Evolutionary conservation across 2,888 invertebrate species (phyloP).

Genomic region (Perizoma affinitatum): DNA sequence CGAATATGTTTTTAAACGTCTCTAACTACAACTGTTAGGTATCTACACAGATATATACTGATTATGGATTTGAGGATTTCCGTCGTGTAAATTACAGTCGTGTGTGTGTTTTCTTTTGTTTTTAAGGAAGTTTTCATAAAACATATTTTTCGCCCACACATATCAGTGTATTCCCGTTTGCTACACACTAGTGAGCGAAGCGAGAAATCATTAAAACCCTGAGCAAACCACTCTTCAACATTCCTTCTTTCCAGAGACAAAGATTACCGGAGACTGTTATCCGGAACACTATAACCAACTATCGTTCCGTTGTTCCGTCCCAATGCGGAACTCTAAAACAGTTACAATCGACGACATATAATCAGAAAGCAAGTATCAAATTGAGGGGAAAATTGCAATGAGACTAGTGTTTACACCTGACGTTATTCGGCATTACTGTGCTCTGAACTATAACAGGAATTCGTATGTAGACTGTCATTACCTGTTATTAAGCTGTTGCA

Average conservation of each 20-base stretch:
- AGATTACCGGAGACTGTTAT: slow-evolving; percentile 2
- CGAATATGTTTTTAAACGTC: too few relatives aligned
- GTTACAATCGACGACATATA: slow-evolving; percentile 42
- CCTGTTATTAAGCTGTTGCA: slow-evolving; percentile 5
- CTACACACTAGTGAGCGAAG: too few relatives aligned
- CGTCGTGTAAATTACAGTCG: too few relatives aligned
- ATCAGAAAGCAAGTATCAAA: slow-evolving; percentile 67
- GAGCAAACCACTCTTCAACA: background rate
- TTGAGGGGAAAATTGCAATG: slow-evolving; percentile 76
- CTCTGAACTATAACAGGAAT: slow-evolving; percentile 55
- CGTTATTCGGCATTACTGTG: slow-evolving; percentile 62
- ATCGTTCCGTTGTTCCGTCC: slow-evolving; percentile 28
- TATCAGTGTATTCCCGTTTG: too few relatives aligned
- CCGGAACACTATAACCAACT: slow-evolving; percentile 14
- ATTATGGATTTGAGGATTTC: too few relatives aligned
- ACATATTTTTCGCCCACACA: too few relatives aligned
- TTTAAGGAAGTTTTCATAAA: too few relatives aligned
- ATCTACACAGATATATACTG: too few relatives aligned
- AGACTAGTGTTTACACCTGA: slow-evolving; percentile 41
- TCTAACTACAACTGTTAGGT: too few relatives aligned
- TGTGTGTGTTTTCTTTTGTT: too few relatives aligned
- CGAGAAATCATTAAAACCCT: too few relatives aligned
- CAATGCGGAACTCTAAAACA: slow-evolving; percentile 43
- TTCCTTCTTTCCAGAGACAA: background rate
- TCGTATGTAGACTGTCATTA: slow-evolving; percentile 27